Conservation (phyloP, 1,140 invertebrate genomes). For the Hylaeus anthracinus region DNA sequence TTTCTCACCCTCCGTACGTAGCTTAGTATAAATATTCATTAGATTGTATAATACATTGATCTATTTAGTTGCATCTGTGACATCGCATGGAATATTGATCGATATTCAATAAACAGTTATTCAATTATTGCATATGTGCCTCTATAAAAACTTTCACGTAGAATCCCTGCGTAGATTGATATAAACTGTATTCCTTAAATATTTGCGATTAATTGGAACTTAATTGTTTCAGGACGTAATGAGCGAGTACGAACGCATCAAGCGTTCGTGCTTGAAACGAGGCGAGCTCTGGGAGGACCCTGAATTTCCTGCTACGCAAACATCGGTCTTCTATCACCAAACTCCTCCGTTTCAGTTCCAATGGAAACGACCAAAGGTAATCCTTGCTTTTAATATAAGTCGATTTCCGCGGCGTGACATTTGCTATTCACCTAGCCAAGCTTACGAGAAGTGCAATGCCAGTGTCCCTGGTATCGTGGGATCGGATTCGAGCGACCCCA, state of each 20-base stretch:
- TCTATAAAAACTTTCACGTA: not conserved
- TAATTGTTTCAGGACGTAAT: slow-evolving; percentile 79
- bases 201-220: slow-evolving; percentile 14
- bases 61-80: slow-evolving; percentile 27
- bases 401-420: too few relatives aligned
- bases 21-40: slow-evolving; percentile 50
- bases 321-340: slow-evolving; percentile 96
- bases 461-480: too few relatives aligned
- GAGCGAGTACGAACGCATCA: slow-evolving; percentile 91
- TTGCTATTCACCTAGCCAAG: too few relatives aligned
- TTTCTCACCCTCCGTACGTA: slow-evolving; percentile 43
- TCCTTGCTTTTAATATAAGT: not conserved
- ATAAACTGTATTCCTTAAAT: too few relatives aligned
- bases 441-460: too few relatives aligned
- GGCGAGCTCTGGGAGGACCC: slow-evolving; percentile 95
- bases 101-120: not conserved
- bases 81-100: not conserved
- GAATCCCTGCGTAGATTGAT: not conserved
- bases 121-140: not conserved
- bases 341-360: slow-evolving; percentile 95
- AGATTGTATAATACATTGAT: slow-evolving; percentile 44
- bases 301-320: slow-evolving; percentile 92
- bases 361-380: slow-evolving; percentile 95
- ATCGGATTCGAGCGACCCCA: too few relatives aligned
- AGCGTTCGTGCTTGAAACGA: slow-evolving; percentile 88